Evolutionary conservation across 1,140 invertebrate genomes (phyloP).

Genomic region (Drosophila navojoa): DNA sequence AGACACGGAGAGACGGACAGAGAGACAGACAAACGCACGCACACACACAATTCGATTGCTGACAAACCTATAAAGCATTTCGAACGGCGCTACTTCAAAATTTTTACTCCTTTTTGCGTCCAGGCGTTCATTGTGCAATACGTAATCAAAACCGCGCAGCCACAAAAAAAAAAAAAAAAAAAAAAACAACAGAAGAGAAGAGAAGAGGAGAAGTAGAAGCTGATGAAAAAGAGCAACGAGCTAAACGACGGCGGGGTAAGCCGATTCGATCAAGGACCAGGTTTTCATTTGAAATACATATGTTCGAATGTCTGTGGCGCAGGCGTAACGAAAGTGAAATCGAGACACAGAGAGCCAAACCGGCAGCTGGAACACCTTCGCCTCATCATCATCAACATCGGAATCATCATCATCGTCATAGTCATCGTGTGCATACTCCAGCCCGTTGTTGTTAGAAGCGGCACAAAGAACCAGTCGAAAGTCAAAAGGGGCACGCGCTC

Average conservation of each 20-base stretch:
- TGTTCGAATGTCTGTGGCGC: constrained; percentile 18
- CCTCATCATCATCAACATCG: constrained; percentile 46
- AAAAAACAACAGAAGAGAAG: constrained; percentile 37
- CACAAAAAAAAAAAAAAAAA: constrained; percentile 57
- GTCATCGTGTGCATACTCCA: constrained; percentile 2
- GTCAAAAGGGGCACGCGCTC: constrained; percentile 76
- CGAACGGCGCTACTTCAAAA: constrained; percentile 77
- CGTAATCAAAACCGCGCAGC: constrained; percentile 76
- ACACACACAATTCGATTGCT: constrained; percentile 40
- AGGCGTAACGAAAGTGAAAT: constrained; percentile 80
- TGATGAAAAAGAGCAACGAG: constrained; percentile 5
- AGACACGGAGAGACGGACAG: constrained; percentile 6
- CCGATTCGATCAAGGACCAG: constrained; percentile 34
- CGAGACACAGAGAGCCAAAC: constrained; percentile 57
- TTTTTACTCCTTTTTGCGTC: constrained; percentile 74
- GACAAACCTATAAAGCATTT: constrained; percentile 78
- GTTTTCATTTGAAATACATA: constrained; percentile 69
- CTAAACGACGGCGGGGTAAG: constrained; percentile 10
- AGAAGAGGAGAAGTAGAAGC: background rate
- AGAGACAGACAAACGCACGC: background rate
- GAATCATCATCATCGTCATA: constrained; percentile 24
- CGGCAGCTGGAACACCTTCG: constrained; percentile 79
- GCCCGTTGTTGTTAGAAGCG: constrained; percentile 55
- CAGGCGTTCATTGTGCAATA: constrained; percentile 45
- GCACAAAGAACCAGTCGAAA: constrained; percentile 57